These are phyloP conservation scores for Oedothorax gibbosus DNA, from an alignment of 1,140 invertebrate species.

Conservation along the genomic window DNA sequence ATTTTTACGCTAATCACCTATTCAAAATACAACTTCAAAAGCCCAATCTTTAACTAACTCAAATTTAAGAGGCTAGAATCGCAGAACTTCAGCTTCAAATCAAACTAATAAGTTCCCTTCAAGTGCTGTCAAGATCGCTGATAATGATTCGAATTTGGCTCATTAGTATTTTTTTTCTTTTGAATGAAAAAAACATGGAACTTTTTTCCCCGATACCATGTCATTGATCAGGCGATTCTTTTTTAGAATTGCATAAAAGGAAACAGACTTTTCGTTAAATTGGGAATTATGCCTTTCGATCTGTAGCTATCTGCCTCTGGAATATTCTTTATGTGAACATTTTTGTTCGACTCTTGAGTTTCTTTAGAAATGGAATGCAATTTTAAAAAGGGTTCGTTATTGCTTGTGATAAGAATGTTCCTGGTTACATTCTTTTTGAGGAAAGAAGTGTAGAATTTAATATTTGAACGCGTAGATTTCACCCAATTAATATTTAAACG, in stretches of 20 bases:
- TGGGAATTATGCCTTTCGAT: slow-evolving; percentile 25
- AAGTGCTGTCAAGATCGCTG: slow-evolving; percentile 44
- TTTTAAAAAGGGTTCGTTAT: too few species aligned
- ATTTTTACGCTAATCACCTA: neutral
- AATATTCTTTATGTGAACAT: too few species aligned
- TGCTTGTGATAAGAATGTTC: too few species aligned
- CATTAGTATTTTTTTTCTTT: slow-evolving; percentile 41
- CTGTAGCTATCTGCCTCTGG: too few species aligned
- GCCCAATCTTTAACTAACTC: neutral
- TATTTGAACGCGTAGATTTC: too few species aligned
- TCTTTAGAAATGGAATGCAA: too few species aligned
- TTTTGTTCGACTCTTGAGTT: too few species aligned
- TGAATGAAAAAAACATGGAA: slow-evolving; percentile 6
- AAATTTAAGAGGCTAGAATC: slow-evolving; percentile 44
- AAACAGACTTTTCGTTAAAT: slow-evolving; percentile 42
- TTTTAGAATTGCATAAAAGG: slow-evolving; percentile 8
- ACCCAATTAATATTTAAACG: too few species aligned
- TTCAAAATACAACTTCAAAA: slow-evolving; percentile 10
- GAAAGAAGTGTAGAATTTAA: too few species aligned
- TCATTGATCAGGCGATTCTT: neutral
- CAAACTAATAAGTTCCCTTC: slow-evolving; percentile 38
- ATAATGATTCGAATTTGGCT: slow-evolving; percentile 36
- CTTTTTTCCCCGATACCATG: too few species aligned
- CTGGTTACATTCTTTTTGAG: too few species aligned
- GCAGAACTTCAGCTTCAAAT: slow-evolving; percentile 33